Evolutionary conservation across 2,113 vertebrate species (phyloP), one percentile per base, ranked within the genome.

Genomic region (Ageneiosus marmoratus): DNA sequence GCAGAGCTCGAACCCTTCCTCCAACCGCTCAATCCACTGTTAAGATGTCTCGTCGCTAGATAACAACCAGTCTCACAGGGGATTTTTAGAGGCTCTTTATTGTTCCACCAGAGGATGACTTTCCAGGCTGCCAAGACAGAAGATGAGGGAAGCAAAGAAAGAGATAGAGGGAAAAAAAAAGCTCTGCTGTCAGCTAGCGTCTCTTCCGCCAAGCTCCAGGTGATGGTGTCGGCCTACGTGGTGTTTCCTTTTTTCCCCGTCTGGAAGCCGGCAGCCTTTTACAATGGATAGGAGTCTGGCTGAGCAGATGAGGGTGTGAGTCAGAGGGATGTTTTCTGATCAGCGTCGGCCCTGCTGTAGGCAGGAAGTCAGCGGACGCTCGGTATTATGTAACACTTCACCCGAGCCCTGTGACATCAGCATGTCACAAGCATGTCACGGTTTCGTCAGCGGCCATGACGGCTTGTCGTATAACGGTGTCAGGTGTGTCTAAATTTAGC

Each of bases 1-100:
- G 24, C 79, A 67, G 83, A 85, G 81, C 41, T 27, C 32, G 8
- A 79, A 32, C 78, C 73, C 62, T 50, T 78, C 85, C 84, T 41
- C 76, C 76, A 79, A 62, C 78, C 58, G 79, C 84, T 89, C 86
- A 79, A 78, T 86, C 87, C 88, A 55, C 80, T 84, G 83, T 89
- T 88, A 89, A 88, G 88, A 89, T 85, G 87, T 88, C 87, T 86
- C 85, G 60, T 87, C 77, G 83, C 80, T 60, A 86, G 87, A 88
- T 88, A 88, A 88, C 84, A 89, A 87, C 84, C 80, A 65, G 79
- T 63, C 87, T 86, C 88, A 83, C 76, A 72, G 82, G 87, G 87
- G 87, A 82, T 83, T 84, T 87, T 87, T 74, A 84, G 77, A 86
- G 81, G 79, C 34, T 76, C 77, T 74, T 85, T 88, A 80, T 86